Evolutionary conservation across 35 echinoderm and acorn worm species (phyloP).

Genomic region (Apostichopus japonicus): DNA sequence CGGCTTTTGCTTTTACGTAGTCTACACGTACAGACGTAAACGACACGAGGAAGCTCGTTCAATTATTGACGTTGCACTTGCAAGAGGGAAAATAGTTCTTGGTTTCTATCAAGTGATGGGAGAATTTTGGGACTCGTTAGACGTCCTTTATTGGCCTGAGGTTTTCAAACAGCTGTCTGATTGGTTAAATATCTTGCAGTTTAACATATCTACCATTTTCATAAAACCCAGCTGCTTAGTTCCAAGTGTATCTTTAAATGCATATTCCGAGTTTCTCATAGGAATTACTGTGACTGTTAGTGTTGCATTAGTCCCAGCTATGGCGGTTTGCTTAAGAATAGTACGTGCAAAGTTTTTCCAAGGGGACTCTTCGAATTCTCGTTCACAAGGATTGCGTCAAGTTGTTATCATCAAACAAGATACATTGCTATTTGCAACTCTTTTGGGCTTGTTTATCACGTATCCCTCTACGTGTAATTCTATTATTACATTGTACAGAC

Average conservation of each 20-base stretch:
- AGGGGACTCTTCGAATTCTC: too few relatives aligned
- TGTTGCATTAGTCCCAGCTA: neutral
- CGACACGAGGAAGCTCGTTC: neutral
- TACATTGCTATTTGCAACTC: neutral
- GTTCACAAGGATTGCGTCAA: neutral
- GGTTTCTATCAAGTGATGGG: slow-evolving; percentile 54
- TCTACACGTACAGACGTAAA: neutral
- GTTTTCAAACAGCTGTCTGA: neutral
- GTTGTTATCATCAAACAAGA: neutral
- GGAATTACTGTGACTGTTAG: neutral
- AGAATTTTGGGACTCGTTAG: slow-evolving; percentile 9
- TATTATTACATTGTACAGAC: slow-evolving; percentile 46
- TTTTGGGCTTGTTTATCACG: slow-evolving; percentile 41
- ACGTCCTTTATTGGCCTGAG: slow-evolving; percentile 18
- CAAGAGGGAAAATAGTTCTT: slow-evolving; percentile 46
- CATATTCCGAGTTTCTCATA: too few relatives aligned
- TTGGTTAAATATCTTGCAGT: neutral
- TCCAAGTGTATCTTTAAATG: too few relatives aligned
- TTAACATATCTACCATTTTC: slow-evolving; percentile 10
- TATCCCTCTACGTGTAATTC: slow-evolving; percentile 55
- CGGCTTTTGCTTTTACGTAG: too few relatives aligned
- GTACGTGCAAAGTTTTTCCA: neutral
- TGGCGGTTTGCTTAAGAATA: too few relatives aligned
- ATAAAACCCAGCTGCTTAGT: slow-evolving; percentile 41
- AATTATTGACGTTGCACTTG: slow-evolving; percentile 10